A percentile compares a stretch with the other conserved stretches of the same genome.
Conservation (phyloP, 2,888 invertebrate species). For the Ceratothoa steindachneri region DNA sequence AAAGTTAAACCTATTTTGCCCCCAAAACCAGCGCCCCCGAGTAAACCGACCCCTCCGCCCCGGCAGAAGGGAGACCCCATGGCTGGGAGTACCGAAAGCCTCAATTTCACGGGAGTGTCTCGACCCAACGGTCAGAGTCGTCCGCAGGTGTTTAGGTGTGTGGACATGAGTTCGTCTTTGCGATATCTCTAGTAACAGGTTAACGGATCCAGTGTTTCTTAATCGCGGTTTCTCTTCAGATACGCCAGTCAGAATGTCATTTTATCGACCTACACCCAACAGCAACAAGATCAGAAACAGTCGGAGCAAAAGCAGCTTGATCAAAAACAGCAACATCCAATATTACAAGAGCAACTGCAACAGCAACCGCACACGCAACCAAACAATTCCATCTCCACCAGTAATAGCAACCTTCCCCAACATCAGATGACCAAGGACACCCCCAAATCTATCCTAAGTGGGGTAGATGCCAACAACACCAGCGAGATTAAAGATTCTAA, state of each 20-base stretch:
- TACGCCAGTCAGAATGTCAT: constrained; percentile 53
- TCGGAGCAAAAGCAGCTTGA: constrained; percentile 20
- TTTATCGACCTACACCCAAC: constrained; percentile 53
- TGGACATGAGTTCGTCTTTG: too few relatives aligned
- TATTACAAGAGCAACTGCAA: constrained; percentile 10
- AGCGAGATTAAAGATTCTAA: constrained; percentile 9
- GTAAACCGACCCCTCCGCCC: constrained; percentile 34
- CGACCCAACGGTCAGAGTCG: constrained; percentile 27
- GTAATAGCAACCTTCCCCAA: not conserved
- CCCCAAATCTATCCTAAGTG: not conserved
- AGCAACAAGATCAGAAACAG: constrained; percentile 16
- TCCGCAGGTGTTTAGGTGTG: constrained; percentile 1
- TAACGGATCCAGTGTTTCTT: too few relatives aligned
- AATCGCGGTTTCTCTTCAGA: too few relatives aligned
- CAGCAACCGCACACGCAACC: not conserved
- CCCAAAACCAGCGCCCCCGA: constrained; percentile 51
- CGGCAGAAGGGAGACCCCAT: constrained; percentile 34
- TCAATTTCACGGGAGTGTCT: constrained; percentile 9
- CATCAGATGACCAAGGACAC: not conserved
- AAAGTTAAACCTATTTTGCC: constrained; percentile 65
- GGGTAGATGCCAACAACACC: not conserved
- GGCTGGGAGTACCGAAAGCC: constrained; percentile 15
- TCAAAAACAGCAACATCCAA: constrained; percentile 20
- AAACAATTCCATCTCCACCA: constrained; percentile 14
- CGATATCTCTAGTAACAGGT: too few relatives aligned